Evolutionary conservation across 2,797 vertebrate species (phyloP).

Genomic region (Sandelia bainsii): DNA sequence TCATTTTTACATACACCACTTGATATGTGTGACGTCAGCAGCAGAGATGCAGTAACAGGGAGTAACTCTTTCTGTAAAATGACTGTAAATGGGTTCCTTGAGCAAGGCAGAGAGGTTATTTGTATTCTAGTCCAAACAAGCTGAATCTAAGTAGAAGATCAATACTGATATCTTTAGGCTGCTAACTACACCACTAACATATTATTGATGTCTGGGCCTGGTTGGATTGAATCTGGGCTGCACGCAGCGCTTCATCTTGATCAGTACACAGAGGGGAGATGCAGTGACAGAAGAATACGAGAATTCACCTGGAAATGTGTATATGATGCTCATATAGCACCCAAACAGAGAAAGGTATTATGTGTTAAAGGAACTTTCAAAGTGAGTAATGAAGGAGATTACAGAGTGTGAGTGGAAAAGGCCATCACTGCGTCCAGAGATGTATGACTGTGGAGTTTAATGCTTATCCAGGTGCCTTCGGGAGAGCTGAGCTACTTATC

Average conservation of each 20-base stretch:
- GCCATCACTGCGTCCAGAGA: slow-evolving; percentile 22
- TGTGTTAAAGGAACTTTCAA: slow-evolving; percentile 36
- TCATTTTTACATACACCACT: slow-evolving; percentile 1
- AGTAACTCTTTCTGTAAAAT: slow-evolving; percentile 66
- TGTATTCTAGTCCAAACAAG: slow-evolving; percentile 78
- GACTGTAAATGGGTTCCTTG: slow-evolving; percentile 74
- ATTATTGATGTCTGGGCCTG: slow-evolving; percentile 79
- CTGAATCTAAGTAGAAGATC: slow-evolving; percentile 79
- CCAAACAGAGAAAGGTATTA: slow-evolving; percentile 37
- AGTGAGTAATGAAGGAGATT: slow-evolving; percentile 64
- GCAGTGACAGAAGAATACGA: slow-evolving; percentile 35
- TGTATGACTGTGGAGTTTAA: slow-evolving; percentile 12
- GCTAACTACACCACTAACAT: slow-evolving; percentile 79
- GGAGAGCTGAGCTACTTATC: slow-evolving; percentile 27
- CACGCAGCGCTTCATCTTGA: slow-evolving; percentile 79
- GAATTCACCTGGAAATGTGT: slow-evolving; percentile 55
- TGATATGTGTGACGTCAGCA: slow-evolving; percentile 40
- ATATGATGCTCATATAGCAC: slow-evolving; percentile 34
- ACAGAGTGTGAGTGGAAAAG: slow-evolving; percentile 37
- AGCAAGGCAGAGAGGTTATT: slow-evolving; percentile 71
- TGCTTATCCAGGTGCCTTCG: slow-evolving; percentile 10
- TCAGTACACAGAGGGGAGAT: slow-evolving; percentile 33
- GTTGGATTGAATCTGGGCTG: slow-evolving; percentile 76
- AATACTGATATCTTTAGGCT: slow-evolving; percentile 83
- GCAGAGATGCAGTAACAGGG: slow-evolving; percentile 31